Conservation (phyloP, 2,888 invertebrate genomes). For the Eueremaeus valkanovi region DNA sequence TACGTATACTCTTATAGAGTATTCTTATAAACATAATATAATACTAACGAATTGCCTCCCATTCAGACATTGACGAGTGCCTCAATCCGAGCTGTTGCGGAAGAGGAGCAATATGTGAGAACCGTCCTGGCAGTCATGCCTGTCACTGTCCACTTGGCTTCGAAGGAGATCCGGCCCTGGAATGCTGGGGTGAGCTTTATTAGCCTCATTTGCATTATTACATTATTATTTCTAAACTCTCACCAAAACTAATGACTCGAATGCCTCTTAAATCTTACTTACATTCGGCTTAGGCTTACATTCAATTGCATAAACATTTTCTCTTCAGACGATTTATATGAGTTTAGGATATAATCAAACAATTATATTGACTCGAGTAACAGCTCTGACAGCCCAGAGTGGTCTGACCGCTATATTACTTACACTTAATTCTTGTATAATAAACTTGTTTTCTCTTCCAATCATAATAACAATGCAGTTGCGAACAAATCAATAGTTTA, state of each 20-base stretch:
- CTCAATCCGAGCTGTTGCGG: slow-evolving; percentile 74
- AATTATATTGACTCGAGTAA: slow-evolving; percentile 5
- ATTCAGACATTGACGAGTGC: slow-evolving; percentile 80
- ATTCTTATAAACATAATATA: background rate
- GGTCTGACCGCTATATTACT: slow-evolving; percentile 19
- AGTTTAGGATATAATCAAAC: slow-evolving; percentile 23
- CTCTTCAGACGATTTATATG: background rate
- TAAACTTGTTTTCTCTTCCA: slow-evolving; percentile 7
- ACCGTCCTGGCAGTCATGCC: slow-evolving; percentile 68
- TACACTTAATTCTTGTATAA: background rate
- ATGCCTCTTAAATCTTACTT: background rate
- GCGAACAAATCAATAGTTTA: no score
- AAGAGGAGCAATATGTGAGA: slow-evolving; percentile 65
- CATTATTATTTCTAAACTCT: background rate
- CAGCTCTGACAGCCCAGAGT: background rate
- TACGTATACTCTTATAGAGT: background rate
- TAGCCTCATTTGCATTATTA: background rate
- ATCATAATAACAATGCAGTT: background rate
- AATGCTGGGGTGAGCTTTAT: slow-evolving; percentile 47
- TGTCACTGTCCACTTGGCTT: slow-evolving; percentile 48
- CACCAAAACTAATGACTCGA: background rate
- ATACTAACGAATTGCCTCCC: background rate
- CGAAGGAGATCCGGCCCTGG: slow-evolving; percentile 47
- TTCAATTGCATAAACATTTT: background rate
- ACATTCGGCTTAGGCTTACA: background rate